Evolutionary conservation across 2,888 invertebrate genomes (phyloP), one percentile per base, ranked within the genome.

Genomic region (Salticus scenicus): DNA sequence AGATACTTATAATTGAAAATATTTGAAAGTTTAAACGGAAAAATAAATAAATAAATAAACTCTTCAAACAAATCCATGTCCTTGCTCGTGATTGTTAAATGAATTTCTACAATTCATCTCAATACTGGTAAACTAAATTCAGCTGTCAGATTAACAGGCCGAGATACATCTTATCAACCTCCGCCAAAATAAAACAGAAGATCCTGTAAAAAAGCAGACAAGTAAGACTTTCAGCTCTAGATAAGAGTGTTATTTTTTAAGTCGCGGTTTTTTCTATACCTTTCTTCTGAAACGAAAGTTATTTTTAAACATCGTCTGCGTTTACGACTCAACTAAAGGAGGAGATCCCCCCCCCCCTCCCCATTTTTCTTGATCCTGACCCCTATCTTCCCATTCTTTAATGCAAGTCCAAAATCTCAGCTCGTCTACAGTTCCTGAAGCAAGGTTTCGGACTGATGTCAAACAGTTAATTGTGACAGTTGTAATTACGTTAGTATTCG

Each of bases 301-400:
- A 70, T 70, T 70, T 70, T 70, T 70, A 70, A 66, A 66, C 66
- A 31, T 14, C 42, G 70, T 70, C 42, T 42, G 70, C 42, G 28
- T 41, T 70, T 42, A 70, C 41, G 70, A 12, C 70, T 27, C 10
- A 41, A 28, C 20, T 70, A 70, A 70, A 70, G 70, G 41, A 70
- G 70, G 28, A 28, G 41, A 37, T 42, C n/a, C 42, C 27, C 24
- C 31, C 70, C 24, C 69, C 37, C 31, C 20, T 31, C 67, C 41
- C 33, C 69, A 24, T n/a, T 24, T 37, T 42, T 17, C 17, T 70
- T 70, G 70, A 70, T 24, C 70, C 70, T 70, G 70, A 70, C 70
- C 70, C 70, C 70, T 30, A 30, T 70, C 42, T 70, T 70, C 42
- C 28, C 70, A 37, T 70, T 28, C 70, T 37, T 70, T 27, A 2